A percentile compares a stretch with the other conserved stretches of the same genome.
Evolutionary conservation across 2,113 vertebrate species (phyloP).

Genomic region (Circaetus cinerascens): DNA sequence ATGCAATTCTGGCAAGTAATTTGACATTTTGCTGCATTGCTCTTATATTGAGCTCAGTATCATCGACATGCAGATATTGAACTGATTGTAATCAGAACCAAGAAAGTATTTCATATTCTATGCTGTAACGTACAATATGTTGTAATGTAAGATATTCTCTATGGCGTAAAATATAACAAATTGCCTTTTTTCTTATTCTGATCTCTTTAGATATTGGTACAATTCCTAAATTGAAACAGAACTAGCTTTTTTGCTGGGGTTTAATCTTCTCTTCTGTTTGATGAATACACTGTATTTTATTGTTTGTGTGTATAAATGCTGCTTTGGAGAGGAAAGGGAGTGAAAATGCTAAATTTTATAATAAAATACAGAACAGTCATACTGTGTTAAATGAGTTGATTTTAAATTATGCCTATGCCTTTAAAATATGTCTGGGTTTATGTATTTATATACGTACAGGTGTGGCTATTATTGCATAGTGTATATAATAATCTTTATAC

Average conservation of each 20-base stretch:
- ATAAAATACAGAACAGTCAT: neutral
- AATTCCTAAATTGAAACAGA: neutral
- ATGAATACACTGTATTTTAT: neutral
- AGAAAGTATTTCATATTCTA: constrained; percentile 31
- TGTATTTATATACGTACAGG: neutral
- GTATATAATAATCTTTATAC: neutral
- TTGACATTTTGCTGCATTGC: constrained; percentile 39
- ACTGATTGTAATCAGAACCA: constrained; percentile 14
- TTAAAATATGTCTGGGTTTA: neutral
- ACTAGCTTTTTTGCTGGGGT: neutral
- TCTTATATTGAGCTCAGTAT: neutral
- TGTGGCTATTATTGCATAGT: neutral
- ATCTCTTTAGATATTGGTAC: neutral
- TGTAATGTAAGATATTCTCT: neutral
- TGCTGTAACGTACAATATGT: neutral
- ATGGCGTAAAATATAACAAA: neutral
- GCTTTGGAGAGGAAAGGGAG: neutral
- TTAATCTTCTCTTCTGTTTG: neutral
- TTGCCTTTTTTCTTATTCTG: neutral
- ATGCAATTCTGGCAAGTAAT: constrained; percentile 49
- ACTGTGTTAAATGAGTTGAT: neutral
- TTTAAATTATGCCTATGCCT: neutral
- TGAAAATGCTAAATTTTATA: neutral
- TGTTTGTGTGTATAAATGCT: neutral
- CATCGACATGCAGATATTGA: constrained; percentile 13